Percentiles rank a stretch among this genome's conserved stretches.
phyloP scores from a whole-genome alignment of 2,797 vertebrate genomes.

The Pangasius mekongensis region DNA sequence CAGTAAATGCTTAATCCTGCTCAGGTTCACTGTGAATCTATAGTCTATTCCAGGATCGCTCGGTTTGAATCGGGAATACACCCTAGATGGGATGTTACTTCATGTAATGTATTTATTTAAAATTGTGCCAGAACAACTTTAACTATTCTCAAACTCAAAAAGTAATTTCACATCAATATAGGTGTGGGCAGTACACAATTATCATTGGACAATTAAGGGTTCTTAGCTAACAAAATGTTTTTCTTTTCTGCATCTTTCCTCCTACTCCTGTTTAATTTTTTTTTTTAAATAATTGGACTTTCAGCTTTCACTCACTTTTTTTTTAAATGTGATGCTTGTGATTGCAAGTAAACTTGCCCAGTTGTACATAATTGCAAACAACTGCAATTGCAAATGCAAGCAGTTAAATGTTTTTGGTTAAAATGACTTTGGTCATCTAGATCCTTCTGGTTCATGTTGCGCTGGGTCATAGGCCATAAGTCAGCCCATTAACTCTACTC shows the following conservation, averaged over 20 bases:
- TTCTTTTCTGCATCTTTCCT: background rate
- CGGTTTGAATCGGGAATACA: background rate
- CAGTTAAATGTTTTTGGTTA: constrained; percentile 23
- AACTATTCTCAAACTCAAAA: background rate
- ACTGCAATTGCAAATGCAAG: constrained; percentile 22
- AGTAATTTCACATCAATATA: background rate
- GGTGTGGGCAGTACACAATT: background rate
- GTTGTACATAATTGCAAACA: constrained; percentile 1
- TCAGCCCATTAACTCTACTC: constrained; percentile 28
- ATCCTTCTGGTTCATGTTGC: constrained; percentile 23
- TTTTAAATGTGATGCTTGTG: background rate
- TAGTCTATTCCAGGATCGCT: background rate
- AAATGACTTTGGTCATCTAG: constrained; percentile 17
- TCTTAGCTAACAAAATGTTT: background rate
- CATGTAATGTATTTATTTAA: no score
- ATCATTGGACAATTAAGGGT: background rate
- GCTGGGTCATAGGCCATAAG: constrained; percentile 16
- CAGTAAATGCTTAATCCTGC: background rate
- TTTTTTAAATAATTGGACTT: background rate
- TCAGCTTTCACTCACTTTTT: background rate
- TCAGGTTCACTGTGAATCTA: background rate
- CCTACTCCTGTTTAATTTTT: background rate
- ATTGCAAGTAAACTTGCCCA: background rate
- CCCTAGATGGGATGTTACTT: background rate
- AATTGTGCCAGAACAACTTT: background rate